Evolutionary conservation across 2,113 vertebrate genomes (phyloP), one percentile per base, ranked within the genome.

Genomic region (Opisthocomus hoazin): DNA sequence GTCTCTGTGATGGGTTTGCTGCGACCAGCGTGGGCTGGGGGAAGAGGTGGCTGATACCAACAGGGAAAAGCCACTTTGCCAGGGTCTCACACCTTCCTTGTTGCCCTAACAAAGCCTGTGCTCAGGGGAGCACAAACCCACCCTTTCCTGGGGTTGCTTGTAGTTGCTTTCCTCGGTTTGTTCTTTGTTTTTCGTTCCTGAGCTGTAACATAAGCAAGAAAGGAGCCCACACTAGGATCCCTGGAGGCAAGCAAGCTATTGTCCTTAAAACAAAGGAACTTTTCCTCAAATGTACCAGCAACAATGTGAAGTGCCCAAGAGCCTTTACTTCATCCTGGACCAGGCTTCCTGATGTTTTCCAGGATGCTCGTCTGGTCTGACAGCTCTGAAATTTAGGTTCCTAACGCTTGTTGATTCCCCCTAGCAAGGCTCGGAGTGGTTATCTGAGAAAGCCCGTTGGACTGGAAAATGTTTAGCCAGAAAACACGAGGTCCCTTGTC

Each of bases 191-290:
- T 58, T 66, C 6, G 1, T 77, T 94, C 86, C 60, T 94, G 75
- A 63, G 75, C 74, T 68, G n/a, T 46, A 89, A 30, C 30, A 37
- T 9, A 39, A 53, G 50, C 71, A 32, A 90, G 80, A 90, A 90
- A 90, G 63, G 88, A 80, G 61, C 24, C 63, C 22, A 3, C 12
- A 8, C 10, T 24, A 6, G 46, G 77, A 61, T 93, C 84, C 84
- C 87, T 56, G 81, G 68, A 78, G 94, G 65, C 56, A 46, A 27
- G 54, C 22, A 43, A 46, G 39, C 76, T 53, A 96, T 93, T 97
- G 91, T 95, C 87, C 86, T 43, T 50, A 43, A 94, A 81, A 97
- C 89, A 96, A 95, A 95, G 61, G 27, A 43, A 81, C 76, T 84
- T 94, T 85, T 95, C 76, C 93, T 94, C 63, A 43, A 27, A 32